A percentile compares a stretch with the other conserved stretches of the same genome.
These are phyloP conservation scores for Chelon labrosus DNA, from an alignment of 2,797 vertebrate species.

Conservation along the genomic window DNA sequence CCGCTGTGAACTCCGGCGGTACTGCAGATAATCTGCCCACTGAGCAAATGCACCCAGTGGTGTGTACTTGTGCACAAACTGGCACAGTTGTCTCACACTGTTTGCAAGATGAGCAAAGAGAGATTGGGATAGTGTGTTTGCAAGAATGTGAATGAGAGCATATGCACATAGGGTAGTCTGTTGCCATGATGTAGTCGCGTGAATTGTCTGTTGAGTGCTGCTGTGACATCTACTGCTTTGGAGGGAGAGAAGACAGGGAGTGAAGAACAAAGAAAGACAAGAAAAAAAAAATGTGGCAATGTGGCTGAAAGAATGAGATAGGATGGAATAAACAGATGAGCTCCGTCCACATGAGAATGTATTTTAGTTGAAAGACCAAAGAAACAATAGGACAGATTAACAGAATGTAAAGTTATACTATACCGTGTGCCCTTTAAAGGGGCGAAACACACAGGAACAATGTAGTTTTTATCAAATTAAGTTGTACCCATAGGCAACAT, in stretches of 20 bases:
- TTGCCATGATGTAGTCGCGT: background rate
- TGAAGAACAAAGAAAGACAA: background rate
- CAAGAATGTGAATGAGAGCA: background rate
- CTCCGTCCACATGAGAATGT: background rate
- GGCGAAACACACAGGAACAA: no score
- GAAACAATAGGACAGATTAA: background rate
- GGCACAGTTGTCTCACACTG: background rate
- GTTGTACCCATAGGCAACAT: no score
- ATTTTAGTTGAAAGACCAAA: background rate
- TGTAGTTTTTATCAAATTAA: no score
- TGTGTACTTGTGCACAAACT: conserved; percentile 2
- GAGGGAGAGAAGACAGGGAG: background rate
- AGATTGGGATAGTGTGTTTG: background rate
- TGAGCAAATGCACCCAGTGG: conserved; percentile 2
- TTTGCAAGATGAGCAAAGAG: background rate
- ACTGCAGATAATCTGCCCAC: conserved; percentile 11
- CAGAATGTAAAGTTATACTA: background rate
- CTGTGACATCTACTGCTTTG: background rate
- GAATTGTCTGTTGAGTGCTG: conserved; percentile 8
- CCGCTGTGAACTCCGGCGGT: conserved; percentile 4
- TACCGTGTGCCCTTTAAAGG: no score
- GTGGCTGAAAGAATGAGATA: background rate
- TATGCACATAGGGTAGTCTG: background rate
- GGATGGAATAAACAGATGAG: conserved; percentile 3
- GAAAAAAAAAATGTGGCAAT: background rate